phyloP scores from a whole-genome alignment of 2,888 invertebrate species.

The Therioaphis trifolii region DNA sequence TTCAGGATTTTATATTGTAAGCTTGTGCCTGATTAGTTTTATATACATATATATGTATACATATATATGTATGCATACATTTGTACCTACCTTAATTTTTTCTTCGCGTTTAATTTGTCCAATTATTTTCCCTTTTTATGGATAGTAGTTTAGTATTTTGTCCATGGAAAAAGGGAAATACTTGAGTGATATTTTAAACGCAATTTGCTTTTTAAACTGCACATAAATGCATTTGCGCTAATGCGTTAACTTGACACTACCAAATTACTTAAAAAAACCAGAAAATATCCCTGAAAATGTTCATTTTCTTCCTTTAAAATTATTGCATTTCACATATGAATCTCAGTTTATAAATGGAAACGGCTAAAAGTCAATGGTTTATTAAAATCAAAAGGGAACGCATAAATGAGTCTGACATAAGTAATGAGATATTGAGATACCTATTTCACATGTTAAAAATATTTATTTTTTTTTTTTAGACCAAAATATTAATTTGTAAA shows the following conservation, averaged over 20 bases:
- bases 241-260: neutral
- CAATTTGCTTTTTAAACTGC: conserved; percentile 34
- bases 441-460: conserved; percentile 39
- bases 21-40: conserved; percentile 58
- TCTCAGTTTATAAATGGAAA: conserved; percentile 11
- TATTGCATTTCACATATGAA: neutral
- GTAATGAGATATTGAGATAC: conserved; percentile 39
- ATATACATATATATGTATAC: conserved; percentile 13
- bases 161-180: neutral
- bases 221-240: neutral
- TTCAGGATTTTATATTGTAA: conserved; percentile 33
- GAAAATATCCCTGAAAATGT: neutral
- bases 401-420: conserved; percentile 56
- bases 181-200: neutral
- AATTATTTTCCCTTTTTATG: neutral
- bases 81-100: conserved; percentile 29
- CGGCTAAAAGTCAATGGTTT: conserved; percentile 27
- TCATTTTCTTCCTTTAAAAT: conserved; percentile 3
- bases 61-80: conserved; percentile 13
- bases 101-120: neutral
- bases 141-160: neutral
- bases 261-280: conserved; percentile 1
- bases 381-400: conserved; percentile 53
- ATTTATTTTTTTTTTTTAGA: conserved; percentile 49
- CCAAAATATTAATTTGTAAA: conserved; percentile 60